Evolutionary conservation across 2,888 invertebrate species (phyloP), one percentile per base, ranked within the genome.

Genomic region (Synanthedon tipuliformis): DNA sequence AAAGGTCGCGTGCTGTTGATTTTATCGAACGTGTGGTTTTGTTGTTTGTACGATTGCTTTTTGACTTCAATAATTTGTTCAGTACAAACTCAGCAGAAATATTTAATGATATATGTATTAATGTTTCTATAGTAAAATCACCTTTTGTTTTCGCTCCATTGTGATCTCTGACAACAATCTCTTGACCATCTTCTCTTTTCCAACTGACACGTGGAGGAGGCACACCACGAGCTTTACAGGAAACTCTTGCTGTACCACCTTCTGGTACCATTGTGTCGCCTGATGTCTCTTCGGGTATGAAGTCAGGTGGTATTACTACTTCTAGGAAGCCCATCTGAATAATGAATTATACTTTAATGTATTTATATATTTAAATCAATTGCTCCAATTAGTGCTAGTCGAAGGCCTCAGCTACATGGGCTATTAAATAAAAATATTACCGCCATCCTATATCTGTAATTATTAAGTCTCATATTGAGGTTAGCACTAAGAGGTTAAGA

Each of bases 221-320:
- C 54, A 92, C 90, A 3, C 94, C 94, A 53, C 89, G 87, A 3
- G 94, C 94, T 60, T 89, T 89, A 67, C 91, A 91, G 1, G 89
- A 88, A 11, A 90, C 82, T 59, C 89, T 85, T 5, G 90, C 89
- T 0, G 88, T 89, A 16, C 92, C 92, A 16, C 94, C 94, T 83
- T 95, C 95, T 5, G 92, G 91, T 1, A 94, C 93, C 89, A 92
- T 92, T 8, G 94, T 90, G 72, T 95, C 95, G 0, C 94, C 93
- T 7, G 93, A 93, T 5, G 94, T 94, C 69, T 93, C 93, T 64
- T 93, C 93, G 13, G 90, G 78, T 50, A 94, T 89, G 66, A 95
- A 94, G 73, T 95, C 93, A 11, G 95, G 95, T 15, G 95, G 94
- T 59, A 95, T 92, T 45, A 94, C 92, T 54, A 95, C 93, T 63